Conservation (phyloP, 1,140 invertebrate species). For the Agraylea sexmaculata region DNA sequence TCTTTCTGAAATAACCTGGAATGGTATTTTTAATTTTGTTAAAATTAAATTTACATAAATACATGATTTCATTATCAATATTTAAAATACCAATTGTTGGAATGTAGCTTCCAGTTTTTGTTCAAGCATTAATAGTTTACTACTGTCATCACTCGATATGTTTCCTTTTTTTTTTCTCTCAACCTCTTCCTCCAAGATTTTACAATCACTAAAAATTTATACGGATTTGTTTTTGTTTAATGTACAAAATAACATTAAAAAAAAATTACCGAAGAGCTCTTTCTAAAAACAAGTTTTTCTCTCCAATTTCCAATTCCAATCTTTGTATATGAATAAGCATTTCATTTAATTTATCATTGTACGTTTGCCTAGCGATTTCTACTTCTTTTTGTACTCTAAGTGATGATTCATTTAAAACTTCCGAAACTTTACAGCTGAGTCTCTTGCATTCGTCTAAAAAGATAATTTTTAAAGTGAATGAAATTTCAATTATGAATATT, state of each 20-base stretch:
- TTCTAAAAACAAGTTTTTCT: slow-evolving; percentile 37
- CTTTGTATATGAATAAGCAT: slow-evolving; percentile 37
- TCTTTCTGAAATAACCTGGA: slow-evolving; percentile 27
- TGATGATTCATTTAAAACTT: slow-evolving; percentile 26
- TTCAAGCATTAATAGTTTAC: slow-evolving; percentile 37
- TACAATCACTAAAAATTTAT: slow-evolving; percentile 36
- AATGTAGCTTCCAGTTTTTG: slow-evolving; percentile 38
- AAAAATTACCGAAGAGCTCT: slow-evolving; percentile 31
- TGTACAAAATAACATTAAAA: neutral
- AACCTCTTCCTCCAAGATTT: slow-evolving; percentile 38
- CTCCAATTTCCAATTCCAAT: slow-evolving; percentile 33
- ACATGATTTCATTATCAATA: neutral
- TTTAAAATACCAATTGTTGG: slow-evolving; percentile 34
- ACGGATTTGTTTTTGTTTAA: slow-evolving; percentile 21
- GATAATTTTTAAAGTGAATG: neutral
- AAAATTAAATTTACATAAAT: neutral
- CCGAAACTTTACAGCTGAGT: slow-evolving; percentile 25
- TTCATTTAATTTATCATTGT: slow-evolving; percentile 37
- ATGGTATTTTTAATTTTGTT: slow-evolving; percentile 12
- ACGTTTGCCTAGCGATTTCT: slow-evolving; percentile 32
- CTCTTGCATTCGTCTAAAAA: slow-evolving; percentile 28
- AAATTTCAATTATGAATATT: slow-evolving; percentile 2
- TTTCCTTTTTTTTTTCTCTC: slow-evolving; percentile 32
- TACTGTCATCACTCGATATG: slow-evolving; percentile 27
- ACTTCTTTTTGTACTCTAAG: slow-evolving; percentile 27